Conservation (phyloP, 2,888 invertebrate species). For the Philaethria dido region DNA sequence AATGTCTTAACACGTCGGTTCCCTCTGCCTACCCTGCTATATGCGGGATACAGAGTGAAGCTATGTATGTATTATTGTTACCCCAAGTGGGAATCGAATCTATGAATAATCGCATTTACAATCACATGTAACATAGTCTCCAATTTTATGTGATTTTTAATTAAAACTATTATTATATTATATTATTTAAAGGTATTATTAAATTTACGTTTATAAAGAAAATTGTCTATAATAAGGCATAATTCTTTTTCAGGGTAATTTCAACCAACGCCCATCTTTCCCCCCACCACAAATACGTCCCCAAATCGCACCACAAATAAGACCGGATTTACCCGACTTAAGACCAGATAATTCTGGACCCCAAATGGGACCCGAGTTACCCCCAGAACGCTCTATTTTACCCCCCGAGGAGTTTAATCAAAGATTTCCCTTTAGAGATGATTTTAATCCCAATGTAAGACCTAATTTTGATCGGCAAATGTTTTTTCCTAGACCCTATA, state of each 20-base stretch:
- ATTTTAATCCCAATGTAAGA: conserved; percentile 46
- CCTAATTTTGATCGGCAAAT: conserved; percentile 60
- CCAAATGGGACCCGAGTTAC: conserved; percentile 41
- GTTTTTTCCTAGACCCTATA: conserved; percentile 54
- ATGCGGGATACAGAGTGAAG: too few species aligned
- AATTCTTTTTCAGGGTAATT: conserved; percentile 61
- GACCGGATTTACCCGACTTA: conserved; percentile 44
- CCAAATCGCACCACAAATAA: conserved; percentile 41
- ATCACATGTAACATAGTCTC: too few species aligned
- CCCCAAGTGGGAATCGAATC: too few species aligned
- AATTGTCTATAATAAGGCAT: too few species aligned
- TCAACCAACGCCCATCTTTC: conserved; percentile 61
- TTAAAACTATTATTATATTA: too few species aligned
- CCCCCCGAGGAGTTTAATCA: conserved; percentile 40
- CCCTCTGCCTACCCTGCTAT: too few species aligned
- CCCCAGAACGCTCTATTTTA: conserved; percentile 27
- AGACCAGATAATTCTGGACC: conserved; percentile 36
- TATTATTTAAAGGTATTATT: too few species aligned
- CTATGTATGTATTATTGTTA: too few species aligned
- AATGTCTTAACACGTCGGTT: too few species aligned
- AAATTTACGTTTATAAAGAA: too few species aligned
- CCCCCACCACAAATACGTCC: conserved; percentile 56
- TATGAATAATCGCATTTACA: too few species aligned
- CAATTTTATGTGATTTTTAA: too few species aligned
- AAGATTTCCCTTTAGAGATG: conserved; percentile 51